Evolutionary conservation across 2,113 vertebrate species (phyloP).

Genomic region (Beaufortia kweichowensis): DNA sequence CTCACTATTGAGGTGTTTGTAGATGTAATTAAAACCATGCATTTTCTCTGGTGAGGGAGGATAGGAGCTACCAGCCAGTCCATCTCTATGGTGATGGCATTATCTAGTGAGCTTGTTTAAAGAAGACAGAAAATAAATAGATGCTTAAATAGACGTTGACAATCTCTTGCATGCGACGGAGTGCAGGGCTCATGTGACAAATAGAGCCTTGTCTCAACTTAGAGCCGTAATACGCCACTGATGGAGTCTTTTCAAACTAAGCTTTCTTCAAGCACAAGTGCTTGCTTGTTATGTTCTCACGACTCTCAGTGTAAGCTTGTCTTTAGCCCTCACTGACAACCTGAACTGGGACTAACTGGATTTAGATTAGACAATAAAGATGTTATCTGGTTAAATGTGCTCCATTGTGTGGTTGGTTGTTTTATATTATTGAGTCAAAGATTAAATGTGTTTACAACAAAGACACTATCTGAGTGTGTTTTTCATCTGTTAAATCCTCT

Average conservation of each 20-base stretch:
- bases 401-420: not conserved
- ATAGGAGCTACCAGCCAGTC: slow-evolving; percentile 12
- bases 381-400: not conserved
- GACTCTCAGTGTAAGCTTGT: slow-evolving; percentile 25
- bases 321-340: slow-evolving; percentile 2
- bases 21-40: not conserved
- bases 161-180: slow-evolving; percentile 8
- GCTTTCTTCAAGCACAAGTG: slow-evolving; percentile 30
- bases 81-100: slow-evolving; percentile 46
- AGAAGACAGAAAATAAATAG: slow-evolving; percentile 33
- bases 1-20: not conserved
- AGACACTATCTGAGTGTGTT: too few species aligned
- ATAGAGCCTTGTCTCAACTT: slow-evolving; percentile 44
- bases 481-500: too few species aligned
- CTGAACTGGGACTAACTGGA: slow-evolving; percentile 6
- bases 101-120: slow-evolving; percentile 40
- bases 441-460: not conserved
- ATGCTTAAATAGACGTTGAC: slow-evolving; percentile 23
- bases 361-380: not conserved
- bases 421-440: not conserved
- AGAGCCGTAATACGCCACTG: not conserved
- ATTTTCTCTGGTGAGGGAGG: not conserved
- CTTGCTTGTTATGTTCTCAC: slow-evolving; percentile 26
- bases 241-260: slow-evolving; percentile 34
- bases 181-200: slow-evolving; percentile 22